Percentiles rank a stretch among this genome's conserved stretches.
These are phyloP conservation scores for Trogon melanurus DNA, from an alignment of 2,113 vertebrate species.

Conservation along the genomic window DNA sequence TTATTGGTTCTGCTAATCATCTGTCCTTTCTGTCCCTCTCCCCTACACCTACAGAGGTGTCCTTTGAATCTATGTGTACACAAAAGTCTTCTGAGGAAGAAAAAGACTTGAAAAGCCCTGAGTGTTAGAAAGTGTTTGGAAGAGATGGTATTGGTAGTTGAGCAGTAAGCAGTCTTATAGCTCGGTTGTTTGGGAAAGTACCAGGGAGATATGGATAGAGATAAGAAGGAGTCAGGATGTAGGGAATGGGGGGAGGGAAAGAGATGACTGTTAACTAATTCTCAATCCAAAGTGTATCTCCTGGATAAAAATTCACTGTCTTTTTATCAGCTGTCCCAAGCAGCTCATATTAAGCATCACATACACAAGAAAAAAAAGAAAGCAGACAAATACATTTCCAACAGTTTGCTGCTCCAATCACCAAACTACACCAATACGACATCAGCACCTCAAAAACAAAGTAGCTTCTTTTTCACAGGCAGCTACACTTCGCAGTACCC, in stretches of 20 bases:
- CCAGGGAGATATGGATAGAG: neutral
- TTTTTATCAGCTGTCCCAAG: neutral
- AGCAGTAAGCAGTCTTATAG: neutral
- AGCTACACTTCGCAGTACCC: neutral
- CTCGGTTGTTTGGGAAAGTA: neutral
- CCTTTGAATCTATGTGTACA: neutral
- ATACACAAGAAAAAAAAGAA: neutral
- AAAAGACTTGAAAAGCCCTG: neutral
- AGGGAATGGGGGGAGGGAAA: neutral
- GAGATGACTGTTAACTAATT: neutral
- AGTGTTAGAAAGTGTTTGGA: neutral
- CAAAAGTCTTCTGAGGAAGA: neutral
- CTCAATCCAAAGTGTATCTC: neutral
- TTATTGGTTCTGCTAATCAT: neutral
- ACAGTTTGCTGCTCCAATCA: neutral
- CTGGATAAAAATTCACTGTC: neutral
- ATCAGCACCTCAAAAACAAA: neutral
- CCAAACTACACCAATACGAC: neutral
- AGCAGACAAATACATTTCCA: neutral
- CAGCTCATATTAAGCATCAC: neutral
- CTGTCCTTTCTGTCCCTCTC: neutral
- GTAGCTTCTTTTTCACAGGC: neutral
- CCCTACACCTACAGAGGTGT: neutral
- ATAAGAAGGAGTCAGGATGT: neutral
- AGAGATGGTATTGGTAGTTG: neutral